Conservation (phyloP, 1,140 invertebrate genomes). For the Stegodyphus mimosarum region DNA sequence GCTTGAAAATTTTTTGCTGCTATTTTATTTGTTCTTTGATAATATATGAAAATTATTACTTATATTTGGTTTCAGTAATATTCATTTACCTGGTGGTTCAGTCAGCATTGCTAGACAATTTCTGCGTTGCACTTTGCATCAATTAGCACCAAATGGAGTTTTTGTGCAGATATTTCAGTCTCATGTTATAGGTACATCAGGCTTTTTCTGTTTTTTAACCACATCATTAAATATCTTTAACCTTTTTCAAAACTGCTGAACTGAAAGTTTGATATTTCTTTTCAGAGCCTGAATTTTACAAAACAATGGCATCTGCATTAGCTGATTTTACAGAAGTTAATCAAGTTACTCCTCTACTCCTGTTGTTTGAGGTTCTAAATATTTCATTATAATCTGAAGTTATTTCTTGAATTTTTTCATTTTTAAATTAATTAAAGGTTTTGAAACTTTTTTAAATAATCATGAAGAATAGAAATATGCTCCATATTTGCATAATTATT, state of each 20-base stretch:
- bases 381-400: too few species aligned
- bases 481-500: too few species aligned
- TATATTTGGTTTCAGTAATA: slow-evolving; percentile 70
- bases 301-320: slow-evolving; percentile 90
- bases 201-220: neutral
- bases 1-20: neutral
- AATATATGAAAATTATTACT: neutral
- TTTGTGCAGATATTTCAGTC: slow-evolving; percentile 96
- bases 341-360: slow-evolving; percentile 90
- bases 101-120: slow-evolving; percentile 97
- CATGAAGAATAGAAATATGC: too few species aligned
- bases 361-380: slow-evolving; percentile 82
- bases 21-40: too few species aligned
- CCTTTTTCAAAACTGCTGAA: neutral
- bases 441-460: too few species aligned
- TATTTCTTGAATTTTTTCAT: too few species aligned
- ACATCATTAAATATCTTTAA: neutral
- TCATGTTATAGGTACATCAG: slow-evolving; percentile 78
- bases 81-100: slow-evolving; percentile 87
- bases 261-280: slow-evolving; percentile 2
- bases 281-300: slow-evolving; percentile 84
- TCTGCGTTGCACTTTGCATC: slow-evolving; percentile 94
- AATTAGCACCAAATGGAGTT: slow-evolving; percentile 94
- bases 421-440: too few species aligned
- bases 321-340: slow-evolving; percentile 98